A percentile compares a stretch with the other conserved stretches of the same genome.
Conservation (phyloP, 2,113 vertebrate genomes). For the Brachirus orientalis region DNA sequence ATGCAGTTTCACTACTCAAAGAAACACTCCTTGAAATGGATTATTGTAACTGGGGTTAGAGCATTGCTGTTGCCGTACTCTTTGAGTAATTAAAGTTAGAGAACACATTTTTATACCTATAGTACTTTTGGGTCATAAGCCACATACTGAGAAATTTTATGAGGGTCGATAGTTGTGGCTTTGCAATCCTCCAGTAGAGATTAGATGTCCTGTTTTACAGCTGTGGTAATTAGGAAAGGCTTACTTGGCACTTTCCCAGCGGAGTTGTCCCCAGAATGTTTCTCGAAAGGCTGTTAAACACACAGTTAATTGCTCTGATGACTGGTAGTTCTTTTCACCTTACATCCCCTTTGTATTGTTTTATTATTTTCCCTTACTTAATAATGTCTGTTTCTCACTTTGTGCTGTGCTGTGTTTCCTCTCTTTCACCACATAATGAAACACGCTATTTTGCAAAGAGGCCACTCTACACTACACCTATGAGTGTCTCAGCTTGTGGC, state of each 20-base stretch:
- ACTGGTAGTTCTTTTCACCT: slow-evolving; percentile 41
- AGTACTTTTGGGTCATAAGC: slow-evolving; percentile 26
- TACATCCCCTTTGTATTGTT: slow-evolving; percentile 23
- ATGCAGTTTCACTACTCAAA: background rate
- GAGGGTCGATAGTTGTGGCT: slow-evolving; percentile 26
- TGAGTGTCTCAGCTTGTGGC: slow-evolving; percentile 3
- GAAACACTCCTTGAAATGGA: background rate
- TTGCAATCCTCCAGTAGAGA: slow-evolving; percentile 34
- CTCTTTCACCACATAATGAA: background rate
- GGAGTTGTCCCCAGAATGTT: slow-evolving; percentile 34
- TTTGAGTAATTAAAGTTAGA: slow-evolving; percentile 33
- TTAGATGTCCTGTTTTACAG: slow-evolving; percentile 53
- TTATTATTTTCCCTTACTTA: slow-evolving; percentile 6
- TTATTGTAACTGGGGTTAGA: background rate
- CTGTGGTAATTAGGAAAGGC: slow-evolving; percentile 66
- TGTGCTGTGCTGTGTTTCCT: background rate
- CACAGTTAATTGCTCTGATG: slow-evolving; percentile 55
- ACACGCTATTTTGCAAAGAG: background rate
- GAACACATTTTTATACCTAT: slow-evolving; percentile 13
- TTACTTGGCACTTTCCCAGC: slow-evolving; percentile 49
- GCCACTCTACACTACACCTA: slow-evolving; percentile 1
- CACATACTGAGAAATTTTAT: slow-evolving; percentile 21
- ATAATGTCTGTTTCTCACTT: slow-evolving; percentile 11
- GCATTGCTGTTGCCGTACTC: no score
- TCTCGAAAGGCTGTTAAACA: slow-evolving; percentile 42